phyloP scores from a whole-genome alignment of 2,888 invertebrate genomes.

The Nysson spinosus region DNA sequence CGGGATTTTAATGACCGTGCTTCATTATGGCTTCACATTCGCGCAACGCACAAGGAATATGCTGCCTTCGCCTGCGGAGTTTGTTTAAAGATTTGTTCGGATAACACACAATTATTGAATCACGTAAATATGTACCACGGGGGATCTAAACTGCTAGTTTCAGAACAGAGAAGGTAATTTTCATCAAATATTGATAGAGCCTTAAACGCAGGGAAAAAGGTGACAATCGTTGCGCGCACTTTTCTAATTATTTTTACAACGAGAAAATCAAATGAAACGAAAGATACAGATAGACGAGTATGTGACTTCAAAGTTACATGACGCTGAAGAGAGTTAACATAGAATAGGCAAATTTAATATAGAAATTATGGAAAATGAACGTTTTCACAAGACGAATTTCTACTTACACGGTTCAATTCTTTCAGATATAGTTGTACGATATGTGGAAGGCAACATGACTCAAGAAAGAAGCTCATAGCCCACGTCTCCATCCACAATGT shows the following conservation, averaged over 20 bases:
- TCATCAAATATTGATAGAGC: neutral
- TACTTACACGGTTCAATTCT: no score
- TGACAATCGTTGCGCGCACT: no score
- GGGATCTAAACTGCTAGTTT: slow-evolving; percentile 73
- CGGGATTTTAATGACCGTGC: slow-evolving; percentile 78
- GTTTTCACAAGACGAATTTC: no score
- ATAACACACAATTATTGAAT: slow-evolving; percentile 77
- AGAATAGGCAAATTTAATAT: no score
- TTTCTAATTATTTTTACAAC: no score
- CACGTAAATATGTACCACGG: slow-evolving; percentile 79
- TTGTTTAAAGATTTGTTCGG: slow-evolving; percentile 79
- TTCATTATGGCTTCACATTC: slow-evolving; percentile 80
- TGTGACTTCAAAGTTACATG: no score
- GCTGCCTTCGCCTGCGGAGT: slow-evolving; percentile 80
- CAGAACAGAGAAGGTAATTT: slow-evolving; percentile 73
- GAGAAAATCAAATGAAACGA: no score
- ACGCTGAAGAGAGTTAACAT: no score
- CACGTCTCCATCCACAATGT: slow-evolving; percentile 80
- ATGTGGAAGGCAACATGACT: slow-evolving; percentile 80
- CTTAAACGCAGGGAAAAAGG: no score
- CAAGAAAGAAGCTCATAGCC: slow-evolving; percentile 78
- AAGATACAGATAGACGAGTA: no score
- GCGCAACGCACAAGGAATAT: slow-evolving; percentile 79
- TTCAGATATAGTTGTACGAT: slow-evolving; percentile 77
- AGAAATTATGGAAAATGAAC: neutral